Conservation (phyloP, 92 coral and sea anemone genomes). For the Paragorgia papillata region DNA sequence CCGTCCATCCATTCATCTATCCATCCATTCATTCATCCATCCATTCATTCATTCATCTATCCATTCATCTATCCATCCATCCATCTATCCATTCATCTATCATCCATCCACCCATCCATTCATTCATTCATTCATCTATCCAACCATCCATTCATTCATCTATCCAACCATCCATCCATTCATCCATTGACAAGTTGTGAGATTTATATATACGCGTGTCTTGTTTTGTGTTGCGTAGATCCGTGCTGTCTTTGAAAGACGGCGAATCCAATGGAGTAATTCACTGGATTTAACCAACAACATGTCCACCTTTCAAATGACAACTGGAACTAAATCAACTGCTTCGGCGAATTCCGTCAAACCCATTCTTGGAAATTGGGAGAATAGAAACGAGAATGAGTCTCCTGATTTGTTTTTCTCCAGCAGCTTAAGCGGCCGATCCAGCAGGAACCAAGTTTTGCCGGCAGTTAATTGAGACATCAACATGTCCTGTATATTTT, state of each 20-base stretch:
- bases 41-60: no score
- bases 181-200: no score
- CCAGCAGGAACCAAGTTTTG: background rate
- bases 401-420: background rate
- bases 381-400: background rate
- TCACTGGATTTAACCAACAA: slow-evolving; percentile 8
- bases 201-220: no score
- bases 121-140: no score
- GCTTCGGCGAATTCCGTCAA: slow-evolving; percentile 15
- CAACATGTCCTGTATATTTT: background rate
- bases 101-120: no score
- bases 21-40: no score
- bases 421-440: background rate
- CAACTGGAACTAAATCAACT: background rate
- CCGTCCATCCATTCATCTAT: no score
- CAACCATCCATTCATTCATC: no score
- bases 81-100: no score
- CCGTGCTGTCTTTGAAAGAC: slow-evolving; percentile 18
- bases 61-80: no score
- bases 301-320: background rate
- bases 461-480: background rate
- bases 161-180: no score
- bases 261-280: slow-evolving; percentile 5
- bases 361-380: slow-evolving; percentile 27
- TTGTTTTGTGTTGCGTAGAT: slow-evolving; percentile 7